A percentile compares a stretch with the other conserved stretches of the same genome.
Conservation (phyloP, 2,888 invertebrate species). For the Nephrotoma appendiculata region DNA sequence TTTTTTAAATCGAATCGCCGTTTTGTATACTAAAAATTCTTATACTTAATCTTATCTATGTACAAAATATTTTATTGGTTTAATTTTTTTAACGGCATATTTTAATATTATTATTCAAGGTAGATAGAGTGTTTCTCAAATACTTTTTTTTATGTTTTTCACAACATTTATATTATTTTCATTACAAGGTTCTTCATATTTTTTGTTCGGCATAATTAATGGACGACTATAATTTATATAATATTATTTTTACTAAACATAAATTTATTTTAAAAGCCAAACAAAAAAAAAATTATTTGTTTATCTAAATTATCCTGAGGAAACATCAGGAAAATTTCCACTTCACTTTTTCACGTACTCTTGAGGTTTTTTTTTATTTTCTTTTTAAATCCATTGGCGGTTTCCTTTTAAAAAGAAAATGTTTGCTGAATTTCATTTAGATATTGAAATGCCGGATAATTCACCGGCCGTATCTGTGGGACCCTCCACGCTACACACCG, state of each 20-base stretch:
- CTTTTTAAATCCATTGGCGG: neutral
- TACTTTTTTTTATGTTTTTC: neutral
- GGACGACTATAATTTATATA: neutral
- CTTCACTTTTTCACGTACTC: neutral
- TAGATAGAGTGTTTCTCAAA: neutral
- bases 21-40: neutral
- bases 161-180: neutral
- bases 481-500: conserved; percentile 78
- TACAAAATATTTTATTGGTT: neutral
- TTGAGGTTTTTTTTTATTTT: neutral
- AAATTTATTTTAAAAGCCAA: neutral
- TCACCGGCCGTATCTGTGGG: conserved; percentile 42
- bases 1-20: no score
- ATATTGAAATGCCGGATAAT: conserved; percentile 31
- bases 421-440: conserved; percentile 15
- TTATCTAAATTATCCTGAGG: neutral
- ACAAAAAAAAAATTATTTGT: neutral
- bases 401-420: conserved; percentile 4
- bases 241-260: neutral
- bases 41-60: neutral
- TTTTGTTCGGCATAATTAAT: neutral
- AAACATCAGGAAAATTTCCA: neutral
- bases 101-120: neutral
- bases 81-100: neutral
- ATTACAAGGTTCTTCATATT: neutral